These are phyloP conservation scores for Machimus atricapillus DNA, from an alignment of 2,888 invertebrate species.

Conservation along the genomic window DNA sequence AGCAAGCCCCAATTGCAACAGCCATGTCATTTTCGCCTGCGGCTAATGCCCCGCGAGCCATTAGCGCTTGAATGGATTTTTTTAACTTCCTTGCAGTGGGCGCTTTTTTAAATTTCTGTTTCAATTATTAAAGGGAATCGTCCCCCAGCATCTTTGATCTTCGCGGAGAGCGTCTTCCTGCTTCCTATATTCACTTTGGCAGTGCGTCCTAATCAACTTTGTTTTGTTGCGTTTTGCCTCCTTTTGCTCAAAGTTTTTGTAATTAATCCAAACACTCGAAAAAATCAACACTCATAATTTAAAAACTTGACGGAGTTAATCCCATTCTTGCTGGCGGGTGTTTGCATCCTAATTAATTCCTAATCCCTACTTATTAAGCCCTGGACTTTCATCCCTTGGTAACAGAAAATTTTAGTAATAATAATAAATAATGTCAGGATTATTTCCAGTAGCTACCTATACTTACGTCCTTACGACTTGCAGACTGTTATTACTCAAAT, in stretches of 20 bases:
- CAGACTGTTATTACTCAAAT: background rate
- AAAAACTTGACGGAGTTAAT: slow-evolving; percentile 16
- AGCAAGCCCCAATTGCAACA: slow-evolving; percentile 29
- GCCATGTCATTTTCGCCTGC: slow-evolving; percentile 40
- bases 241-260: background rate
- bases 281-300: slow-evolving; percentile 34
- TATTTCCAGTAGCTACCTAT: background rate
- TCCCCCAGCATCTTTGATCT: slow-evolving; percentile 8
- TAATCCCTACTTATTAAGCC: slow-evolving; percentile 16
- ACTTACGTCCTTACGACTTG: no score
- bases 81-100: background rate
- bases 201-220: slow-evolving; percentile 10
- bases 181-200: background rate
- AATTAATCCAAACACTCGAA: slow-evolving; percentile 15
- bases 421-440: background rate
- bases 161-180: background rate
- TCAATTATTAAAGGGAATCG: slow-evolving; percentile 14
- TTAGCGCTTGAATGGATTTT: slow-evolving; percentile 36
- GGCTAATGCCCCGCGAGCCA: slow-evolving; percentile 11
- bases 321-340: background rate
- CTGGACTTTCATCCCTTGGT: background rate
- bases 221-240: background rate
- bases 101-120: slow-evolving; percentile 5
- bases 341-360: slow-evolving; percentile 28
- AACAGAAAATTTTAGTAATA: background rate